Evolutionary conservation across 1,140 invertebrate genomes (phyloP), one percentile per base, ranked within the genome.

Genomic region (Drosophila tropicalis): DNA sequence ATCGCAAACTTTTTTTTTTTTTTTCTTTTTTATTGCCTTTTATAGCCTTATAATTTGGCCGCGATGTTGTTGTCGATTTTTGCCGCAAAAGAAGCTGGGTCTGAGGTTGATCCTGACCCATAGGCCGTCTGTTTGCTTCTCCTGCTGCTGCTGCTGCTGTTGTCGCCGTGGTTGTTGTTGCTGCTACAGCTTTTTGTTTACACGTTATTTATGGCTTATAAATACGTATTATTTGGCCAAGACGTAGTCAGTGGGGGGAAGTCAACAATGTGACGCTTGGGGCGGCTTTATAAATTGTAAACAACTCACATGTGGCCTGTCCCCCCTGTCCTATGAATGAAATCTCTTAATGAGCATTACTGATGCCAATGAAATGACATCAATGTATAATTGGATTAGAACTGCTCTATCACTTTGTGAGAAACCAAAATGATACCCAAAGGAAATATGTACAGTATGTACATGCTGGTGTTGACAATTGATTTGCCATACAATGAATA

Each of bases 1-100:
- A 86, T 86, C 83, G 83, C 84, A 86, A 86, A 86, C 83, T 79
- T 86, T 86, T 87, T 86, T 75, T 81, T 86, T 86, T 87, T 87
- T 87, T 87, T 9, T 51, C n/a, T n/a, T 75, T 81, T 86, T 86
- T 86, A 86, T 86, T 86, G 84, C 84, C 84, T 86, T 86, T 86
- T 86, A 86, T 86, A 87, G 83, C 84, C 83, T 89, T 86, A 86
- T 86, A 86, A 86, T 86, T 86, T 87, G 83, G 83, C 83, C 83
- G 83, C 84, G 84, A 89, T 86, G 84, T 69, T 89, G 72, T 80
- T 73, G 66, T 69, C 64, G 67, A 29, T 72, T 60, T 29, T 41
- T 78, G 40, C 34, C 70, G 41, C 72, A 65, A 73, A 36, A 75
- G 72, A 67, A 41, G 63, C 72, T 61, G 69, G 25, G 56, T 15